Base-by-base conservation (phyloP, 2,797 vertebrate genomes). In the Arremon aurantiirostris region DNA sequence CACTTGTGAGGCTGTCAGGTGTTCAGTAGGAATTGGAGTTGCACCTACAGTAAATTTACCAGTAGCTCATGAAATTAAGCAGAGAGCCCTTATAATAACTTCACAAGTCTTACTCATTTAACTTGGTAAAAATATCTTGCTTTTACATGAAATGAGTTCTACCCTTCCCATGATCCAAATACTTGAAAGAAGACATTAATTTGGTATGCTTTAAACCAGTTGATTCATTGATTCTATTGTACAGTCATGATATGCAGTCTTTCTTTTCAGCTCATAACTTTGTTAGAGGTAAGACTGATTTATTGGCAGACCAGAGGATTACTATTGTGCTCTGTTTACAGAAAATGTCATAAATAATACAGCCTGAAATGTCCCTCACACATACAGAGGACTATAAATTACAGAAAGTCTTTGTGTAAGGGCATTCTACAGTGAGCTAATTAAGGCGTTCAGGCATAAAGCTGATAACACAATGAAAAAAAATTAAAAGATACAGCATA, bases 371-470 rank as follows among this genome's bases (percentile, higher is more conserved):
- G 35, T 78, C 79, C 82, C 89, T 94, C 63, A n/a, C 39, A 89
- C 65, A 86, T 87, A 66, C 66, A 87, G 46, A 79, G 47, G 57
- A 75, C 78, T 73, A 63, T 93, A 96, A 96, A 93, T 97, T 95
- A 90, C 64, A 94, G 71, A 64, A 95, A 76, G 72, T 93, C 55
- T 44, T 93, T 92, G 53, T 86, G 89, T 90, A 71, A 83, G 82
- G 79, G 17, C 75, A n/a, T 87, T 94, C 76, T 88, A 41, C 71
- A 85, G 69, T 93, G 53, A 94, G 82, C 66, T 95, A 96, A 96
- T 97, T 95, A 96, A 96, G 50, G 93, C 82, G 49, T 66, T 93
- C 95, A 95, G 89, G 93, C 96, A 95, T 93, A 94, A 94, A 95
- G 82, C 78, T 11, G 32, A 76, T 93, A 94, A 78, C 75, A 93